These are phyloP conservation scores for Cerastis leucographa DNA, from an alignment of 2,888 invertebrate genomes.

Conservation along the genomic window DNA sequence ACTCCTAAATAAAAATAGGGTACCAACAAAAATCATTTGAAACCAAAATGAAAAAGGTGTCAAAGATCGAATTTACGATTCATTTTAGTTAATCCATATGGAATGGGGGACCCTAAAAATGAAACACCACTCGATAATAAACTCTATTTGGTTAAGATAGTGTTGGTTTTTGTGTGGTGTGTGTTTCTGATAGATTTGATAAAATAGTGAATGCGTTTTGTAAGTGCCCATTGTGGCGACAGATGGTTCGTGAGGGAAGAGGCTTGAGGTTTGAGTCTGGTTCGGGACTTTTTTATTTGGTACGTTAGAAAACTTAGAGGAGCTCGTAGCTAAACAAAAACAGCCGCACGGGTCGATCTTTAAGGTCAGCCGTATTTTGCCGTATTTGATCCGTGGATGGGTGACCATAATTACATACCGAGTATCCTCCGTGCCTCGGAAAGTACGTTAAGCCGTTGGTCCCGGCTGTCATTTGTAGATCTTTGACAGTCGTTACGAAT, in stretches of 20 bases:
- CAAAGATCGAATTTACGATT: constrained; percentile 91
- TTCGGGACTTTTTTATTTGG: constrained; percentile 35
- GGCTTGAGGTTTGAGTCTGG: constrained; percentile 30
- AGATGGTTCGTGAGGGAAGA: constrained; percentile 82
- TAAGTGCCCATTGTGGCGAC: constrained; percentile 89
- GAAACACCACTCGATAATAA: constrained; percentile 41
- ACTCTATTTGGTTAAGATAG: constrained; percentile 52
- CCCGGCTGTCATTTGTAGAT: too few relatives aligned
- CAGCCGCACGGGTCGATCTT: too few relatives aligned
- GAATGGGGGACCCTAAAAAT: constrained; percentile 78
- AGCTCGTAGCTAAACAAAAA: too few relatives aligned
- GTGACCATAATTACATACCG: too few relatives aligned
- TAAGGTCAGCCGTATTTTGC: too few relatives aligned
- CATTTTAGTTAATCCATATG: constrained; percentile 90
- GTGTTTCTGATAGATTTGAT: constrained; percentile 79
- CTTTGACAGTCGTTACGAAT: too few relatives aligned
- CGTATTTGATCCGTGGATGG: too few relatives aligned
- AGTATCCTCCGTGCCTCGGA: too few relatives aligned
- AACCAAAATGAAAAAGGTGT: constrained; percentile 90
- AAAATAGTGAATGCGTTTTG: constrained; percentile 86
- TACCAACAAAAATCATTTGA: constrained; percentile 84
- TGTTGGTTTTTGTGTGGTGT: constrained; percentile 36
- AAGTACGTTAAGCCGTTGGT: too few relatives aligned
- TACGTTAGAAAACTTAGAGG: not conserved
- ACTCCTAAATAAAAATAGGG: constrained; percentile 67